Evolutionary conservation across 2,888 invertebrate genomes (phyloP).

Genomic region (Diogma glabrata): DNA sequence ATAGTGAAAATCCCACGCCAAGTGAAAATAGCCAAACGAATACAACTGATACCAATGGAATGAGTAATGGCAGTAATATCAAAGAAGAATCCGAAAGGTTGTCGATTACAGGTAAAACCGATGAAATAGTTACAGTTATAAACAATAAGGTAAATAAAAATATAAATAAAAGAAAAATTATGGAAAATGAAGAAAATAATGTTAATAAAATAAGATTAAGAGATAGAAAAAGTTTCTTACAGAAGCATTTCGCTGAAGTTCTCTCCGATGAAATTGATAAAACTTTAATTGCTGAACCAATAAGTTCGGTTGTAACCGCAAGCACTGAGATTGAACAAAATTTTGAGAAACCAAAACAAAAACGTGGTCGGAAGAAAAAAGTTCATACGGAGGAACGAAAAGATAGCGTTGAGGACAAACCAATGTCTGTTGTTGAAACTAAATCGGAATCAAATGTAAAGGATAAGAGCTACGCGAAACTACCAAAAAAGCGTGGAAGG

Average conservation of each 20-base stretch:
- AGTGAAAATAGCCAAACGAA: background rate
- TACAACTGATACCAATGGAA: background rate
- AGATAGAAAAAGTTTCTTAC: too few species aligned
- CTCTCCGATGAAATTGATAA: too few species aligned
- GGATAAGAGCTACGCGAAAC: slow-evolving; percentile 14
- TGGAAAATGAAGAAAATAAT: background rate
- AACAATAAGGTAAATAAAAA: slow-evolving; percentile 2
- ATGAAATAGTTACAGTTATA: background rate
- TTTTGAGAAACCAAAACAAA: background rate
- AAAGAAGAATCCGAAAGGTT: background rate
- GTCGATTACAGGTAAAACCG: background rate
- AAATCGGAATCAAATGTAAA: background rate
- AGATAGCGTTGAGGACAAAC: background rate
- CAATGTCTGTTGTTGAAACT: too few species aligned
- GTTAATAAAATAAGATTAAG: background rate
- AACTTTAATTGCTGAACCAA: background rate
- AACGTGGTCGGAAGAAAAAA: slow-evolving; percentile 2
- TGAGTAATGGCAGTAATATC: too few species aligned
- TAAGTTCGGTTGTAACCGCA: background rate
- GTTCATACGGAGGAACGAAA: too few species aligned
- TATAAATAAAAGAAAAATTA: background rate
- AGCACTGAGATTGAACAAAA: background rate
- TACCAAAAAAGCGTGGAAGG: slow-evolving; percentile 34
- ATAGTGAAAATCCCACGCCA: background rate
- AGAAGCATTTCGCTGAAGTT: too few species aligned